Base-by-base conservation (phyloP, 2,888 invertebrate species). In the Pandemis corylana region DNA sequence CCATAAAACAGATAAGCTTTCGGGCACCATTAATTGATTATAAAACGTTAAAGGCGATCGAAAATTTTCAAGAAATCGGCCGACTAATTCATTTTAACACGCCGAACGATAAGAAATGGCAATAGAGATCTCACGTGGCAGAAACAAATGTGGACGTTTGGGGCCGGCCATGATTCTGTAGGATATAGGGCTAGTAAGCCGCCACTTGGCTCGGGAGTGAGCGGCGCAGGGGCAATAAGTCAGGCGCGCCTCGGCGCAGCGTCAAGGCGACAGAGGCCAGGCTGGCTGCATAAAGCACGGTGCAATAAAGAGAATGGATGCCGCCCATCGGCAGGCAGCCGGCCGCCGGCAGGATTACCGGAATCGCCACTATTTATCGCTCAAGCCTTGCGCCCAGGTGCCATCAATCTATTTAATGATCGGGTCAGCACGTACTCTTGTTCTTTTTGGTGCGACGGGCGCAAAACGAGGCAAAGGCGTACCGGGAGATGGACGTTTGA, bases 391-490 rank as follows among this genome's bases (percentile, higher is more conserved):
- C 92, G 91, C 93, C 92, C 94, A 94, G 94, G 94, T 94, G 92
- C 94, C 89, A 94, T 94, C 94, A 92, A 94, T 94, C 94, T 94
- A 91, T 93, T 94, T 94, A 94, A 94, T 94, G 94, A 94, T 94
- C 94, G 93, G 94, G 94, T 94, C 94, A 94, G 94, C 94, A 91
- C 92, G 87, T 89, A 87, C 89, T 92, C 93, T 92, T 87, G 87
- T 85, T 87, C 92, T 92, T 94, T 94, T 94, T 94, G 88, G 80
- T 83, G 87, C 82, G 82, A 80, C 84, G 85, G 80, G 83, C 89
- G 59, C 59, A 28, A 59, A 92, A 92, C 90, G 89, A 89, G 84
- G 86, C 78, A 78, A 82, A 87, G 84, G 84, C 80, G 80, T 81
- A 81, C 81, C 81, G 85, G 85, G 89, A 93, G 93, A 94, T 94